Conservation (phyloP, 2,888 invertebrate genomes). For the Lasioglossum pauxillum region DNA sequence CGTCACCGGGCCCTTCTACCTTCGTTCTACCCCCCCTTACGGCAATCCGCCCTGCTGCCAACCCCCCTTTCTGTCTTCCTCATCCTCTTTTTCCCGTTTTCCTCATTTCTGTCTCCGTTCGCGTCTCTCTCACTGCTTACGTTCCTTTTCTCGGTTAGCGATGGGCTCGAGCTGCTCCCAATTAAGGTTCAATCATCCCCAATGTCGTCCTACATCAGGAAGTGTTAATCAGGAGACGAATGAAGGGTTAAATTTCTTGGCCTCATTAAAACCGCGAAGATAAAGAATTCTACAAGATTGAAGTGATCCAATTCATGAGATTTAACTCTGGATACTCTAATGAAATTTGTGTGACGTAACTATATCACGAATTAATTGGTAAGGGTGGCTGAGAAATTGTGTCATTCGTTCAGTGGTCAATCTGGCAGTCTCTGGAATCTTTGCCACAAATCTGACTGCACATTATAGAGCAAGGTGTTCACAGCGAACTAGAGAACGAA, state of each 20-base stretch:
- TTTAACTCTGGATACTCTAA: not conserved
- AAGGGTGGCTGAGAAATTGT: too few species aligned
- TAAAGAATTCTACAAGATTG: not conserved
- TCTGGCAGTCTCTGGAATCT: too few species aligned
- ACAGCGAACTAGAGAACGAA: too few species aligned
- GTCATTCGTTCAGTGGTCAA: too few species aligned
- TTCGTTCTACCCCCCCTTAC: not conserved
- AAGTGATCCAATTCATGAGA: too few species aligned
- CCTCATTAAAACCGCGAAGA: not conserved
- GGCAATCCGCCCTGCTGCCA: not conserved
- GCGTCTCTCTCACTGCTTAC: not conserved
- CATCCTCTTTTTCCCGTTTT: slow-evolving; percentile 8
- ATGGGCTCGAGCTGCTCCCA: not conserved
- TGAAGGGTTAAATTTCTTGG: not conserved
- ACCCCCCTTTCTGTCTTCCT: not conserved
- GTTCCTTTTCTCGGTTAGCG: slow-evolving; percentile 1
- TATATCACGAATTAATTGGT: not conserved
- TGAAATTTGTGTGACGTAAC: not conserved
- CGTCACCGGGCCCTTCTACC: slow-evolving; percentile 13
- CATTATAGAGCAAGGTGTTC: too few species aligned
- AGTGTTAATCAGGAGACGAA: not conserved
- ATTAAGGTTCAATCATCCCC: not conserved
- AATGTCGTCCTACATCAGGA: not conserved
- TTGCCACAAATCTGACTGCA: too few species aligned
- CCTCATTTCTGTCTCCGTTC: slow-evolving; percentile 17